Base-by-base conservation (phyloP, 2,888 invertebrate genomes). In the Mythimna ferrago region DNA sequence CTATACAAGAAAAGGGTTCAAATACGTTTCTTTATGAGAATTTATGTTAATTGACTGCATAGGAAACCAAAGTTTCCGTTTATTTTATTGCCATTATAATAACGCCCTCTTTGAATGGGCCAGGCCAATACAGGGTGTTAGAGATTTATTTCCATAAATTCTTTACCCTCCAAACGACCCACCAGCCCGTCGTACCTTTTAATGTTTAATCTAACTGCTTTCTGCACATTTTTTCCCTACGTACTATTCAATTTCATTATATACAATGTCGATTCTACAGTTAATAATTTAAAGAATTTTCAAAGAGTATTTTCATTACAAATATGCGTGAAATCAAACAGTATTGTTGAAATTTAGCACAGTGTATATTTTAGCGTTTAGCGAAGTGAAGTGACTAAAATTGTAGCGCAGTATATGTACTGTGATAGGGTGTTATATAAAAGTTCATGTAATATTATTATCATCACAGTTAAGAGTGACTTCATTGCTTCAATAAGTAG, bases 41-140 rank as follows among this genome's bases (percentile, higher is more conserved):
- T 76, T 67, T 81, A 51, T 73, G 53, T 69, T 90, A 90, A 90
- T 90, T 90, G 90, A 90, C 90, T 83, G 86, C 71, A 76, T 76
- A 58, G 73, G 85, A 87, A 87, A 86, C 83, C 21, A 73, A 73
- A 65, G 83, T 86, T 84, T 77, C 83, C 67, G 54, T 78, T 64
- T 69, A 80, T 80, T 81, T 88, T 88, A 90, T 89, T 88, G 88
- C 89, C 87, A 83, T 87, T 80, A 74, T 73, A 83, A 66, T 78
- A 69, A 48, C 62, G 38, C 53, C 32, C n/a, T 11, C 26, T 53
- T 67, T 67, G 32, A 54, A 63, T 35, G 35, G 38, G 65, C 16
- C 35, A n/a, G 56, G 53, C 56, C 66, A 21, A 56, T 63, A 48
- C n/a, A 1, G 58, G 65, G 41, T 10, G 32, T 26, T 32, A 54